Evolutionary conservation across 2,113 vertebrate species (phyloP), one percentile per base, ranked within the genome.

Genomic region (Ovis canadensis): DNA sequence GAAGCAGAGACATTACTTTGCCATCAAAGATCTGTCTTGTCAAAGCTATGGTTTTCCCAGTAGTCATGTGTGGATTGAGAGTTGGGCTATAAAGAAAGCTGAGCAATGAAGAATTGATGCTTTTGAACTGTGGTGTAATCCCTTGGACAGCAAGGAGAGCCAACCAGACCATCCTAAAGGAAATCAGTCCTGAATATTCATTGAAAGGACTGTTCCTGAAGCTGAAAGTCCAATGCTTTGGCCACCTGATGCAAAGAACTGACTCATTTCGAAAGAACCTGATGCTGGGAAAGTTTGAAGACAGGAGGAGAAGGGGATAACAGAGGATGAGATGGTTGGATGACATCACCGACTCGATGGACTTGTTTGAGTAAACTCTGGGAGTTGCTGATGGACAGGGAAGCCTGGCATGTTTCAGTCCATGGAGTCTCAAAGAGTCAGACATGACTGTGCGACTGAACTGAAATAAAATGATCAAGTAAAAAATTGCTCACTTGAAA

Each of bases 401-500:
- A 67, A 67, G 16, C 16, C 4, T n/a, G 64, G 64, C 7, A 5
- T 67, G 33, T 67, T n/a, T n/a, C 64, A 67, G 64, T n/a, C 16
- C 33, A 67, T n/a, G 33, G 33, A 9, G 64, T 5, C 33, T 0
- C 64, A 36, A 67, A 67, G 33, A 36, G 17, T 36, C 17, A 67
- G 33, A 36, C 8, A 67, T 0, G 8, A 36, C 17, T 67, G 16
- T n/a, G 17, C 0, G 0, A 67, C 33, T 67, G 17, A 67, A 36
- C 8, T 36, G 64, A 71, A 31, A 67, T 71, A 83, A 94, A 90
- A 27, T 29, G 80, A 45, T 23, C 5, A 50, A 67, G 31, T 31
- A 9, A 91, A 48, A 52, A 67, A 17, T 21, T 48, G 48, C 57
- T 67, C 62, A 12, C 29, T 31, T 67, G 40, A 12, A 64, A 85